Conservation (phyloP, 2,113 vertebrate genomes). For the Fregetta grallaria region DNA sequence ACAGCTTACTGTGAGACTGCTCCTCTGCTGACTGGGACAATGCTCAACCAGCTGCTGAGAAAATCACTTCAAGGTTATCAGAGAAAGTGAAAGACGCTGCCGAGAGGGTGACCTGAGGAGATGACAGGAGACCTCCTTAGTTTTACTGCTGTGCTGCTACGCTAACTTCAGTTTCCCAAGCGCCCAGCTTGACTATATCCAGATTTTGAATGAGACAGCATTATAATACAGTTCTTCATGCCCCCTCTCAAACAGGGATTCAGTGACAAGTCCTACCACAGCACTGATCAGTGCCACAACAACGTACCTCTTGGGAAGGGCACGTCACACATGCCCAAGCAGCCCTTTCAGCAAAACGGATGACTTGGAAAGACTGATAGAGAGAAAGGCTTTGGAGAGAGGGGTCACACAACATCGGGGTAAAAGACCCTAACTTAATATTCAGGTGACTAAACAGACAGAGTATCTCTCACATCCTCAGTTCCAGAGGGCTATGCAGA, state of each 20-base stretch:
- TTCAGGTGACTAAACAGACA: not conserved
- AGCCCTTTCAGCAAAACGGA: not conserved
- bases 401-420: not conserved
- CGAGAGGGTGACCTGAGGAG: not conserved
- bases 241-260: not conserved
- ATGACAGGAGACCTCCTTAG: not conserved
- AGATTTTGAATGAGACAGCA: not conserved
- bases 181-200: not conserved
- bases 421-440: not conserved
- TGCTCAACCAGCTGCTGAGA: not conserved
- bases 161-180: not conserved
- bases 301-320: not conserved
- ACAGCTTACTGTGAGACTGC: not conserved
- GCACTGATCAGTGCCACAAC: not conserved
- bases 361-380: not conserved
- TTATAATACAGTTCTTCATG: fast-evolving
- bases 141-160: not conserved
- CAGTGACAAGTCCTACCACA: not conserved
- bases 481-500: not conserved
- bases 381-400: not conserved
- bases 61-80: not conserved
- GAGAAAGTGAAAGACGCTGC: not conserved
- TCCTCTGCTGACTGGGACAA: not conserved
- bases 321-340: fast-evolving
- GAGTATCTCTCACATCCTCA: not conserved